Percentiles rank a stretch among this genome's conserved stretches.
Evolutionary conservation across 1,140 invertebrate species (phyloP).

Genomic region (Leucophenga varia): DNA sequence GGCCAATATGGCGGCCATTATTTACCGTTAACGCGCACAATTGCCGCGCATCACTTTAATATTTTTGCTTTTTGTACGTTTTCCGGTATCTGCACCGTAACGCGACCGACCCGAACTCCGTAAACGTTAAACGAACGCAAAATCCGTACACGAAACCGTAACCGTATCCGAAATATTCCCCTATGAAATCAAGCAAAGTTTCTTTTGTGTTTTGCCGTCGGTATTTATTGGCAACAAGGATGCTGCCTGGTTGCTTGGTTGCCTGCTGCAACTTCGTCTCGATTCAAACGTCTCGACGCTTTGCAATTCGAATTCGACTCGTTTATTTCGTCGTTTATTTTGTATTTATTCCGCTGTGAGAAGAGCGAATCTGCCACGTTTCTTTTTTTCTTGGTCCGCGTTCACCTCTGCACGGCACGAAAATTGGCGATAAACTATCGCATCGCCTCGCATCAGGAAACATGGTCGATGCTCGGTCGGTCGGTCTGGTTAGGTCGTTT

Average conservation of each 20-base stretch:
- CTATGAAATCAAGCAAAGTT: conserved; percentile 1
- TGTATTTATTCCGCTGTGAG: too few species aligned
- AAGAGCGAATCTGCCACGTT: conserved; percentile 37
- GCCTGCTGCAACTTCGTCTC: not conserved
- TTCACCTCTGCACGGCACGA: conserved; percentile 57
- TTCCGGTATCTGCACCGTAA: not conserved
- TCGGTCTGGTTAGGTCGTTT: conserved; percentile 29
- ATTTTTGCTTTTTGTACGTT: too few species aligned
- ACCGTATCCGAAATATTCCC: not conserved
- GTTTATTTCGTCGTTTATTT: too few species aligned
- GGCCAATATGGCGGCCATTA: conserved; percentile 50
- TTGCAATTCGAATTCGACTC: too few species aligned
- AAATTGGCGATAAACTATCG: conserved; percentile 57
- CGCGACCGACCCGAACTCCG: conserved; percentile 11
- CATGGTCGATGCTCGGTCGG: conserved; percentile 48
- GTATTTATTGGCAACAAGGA: not conserved
- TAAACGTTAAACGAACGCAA: not conserved
- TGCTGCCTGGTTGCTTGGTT: not conserved
- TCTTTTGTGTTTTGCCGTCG: not conserved
- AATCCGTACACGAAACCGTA: not conserved
- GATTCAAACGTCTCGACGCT: not conserved
- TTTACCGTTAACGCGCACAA: conserved; percentile 49
- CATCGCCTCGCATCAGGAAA: conserved; percentile 57
- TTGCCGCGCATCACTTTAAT: conserved; percentile 21
- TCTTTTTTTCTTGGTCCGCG: conserved; percentile 56